Conservation (phyloP, 2,888 invertebrate genomes). For the Parasteatoda lunata region DNA sequence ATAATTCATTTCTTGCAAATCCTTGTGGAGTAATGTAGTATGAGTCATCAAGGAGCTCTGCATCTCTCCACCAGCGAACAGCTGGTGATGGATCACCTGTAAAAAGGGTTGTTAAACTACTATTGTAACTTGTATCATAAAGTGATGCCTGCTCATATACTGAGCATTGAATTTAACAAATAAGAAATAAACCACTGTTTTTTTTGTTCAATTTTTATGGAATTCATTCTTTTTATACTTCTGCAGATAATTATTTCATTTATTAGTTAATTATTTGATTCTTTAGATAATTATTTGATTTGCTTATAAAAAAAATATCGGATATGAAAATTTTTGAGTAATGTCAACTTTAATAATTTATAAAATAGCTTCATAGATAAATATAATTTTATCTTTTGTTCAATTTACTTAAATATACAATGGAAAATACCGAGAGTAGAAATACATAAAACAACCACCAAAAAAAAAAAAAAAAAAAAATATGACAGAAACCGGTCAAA, state of each 20-base stretch:
- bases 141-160: neutral
- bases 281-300: too few species aligned
- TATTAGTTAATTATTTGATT: too few species aligned
- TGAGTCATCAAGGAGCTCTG: slow-evolving; percentile 68
- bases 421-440: too few species aligned
- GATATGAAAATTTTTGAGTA: too few species aligned
- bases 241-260: neutral
- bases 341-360: too few species aligned
- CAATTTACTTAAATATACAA: too few species aligned
- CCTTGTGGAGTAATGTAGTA: slow-evolving; percentile 68
- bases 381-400: too few species aligned
- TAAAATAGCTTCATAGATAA: too few species aligned
- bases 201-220: neutral
- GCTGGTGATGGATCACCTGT: slow-evolving; percentile 70
- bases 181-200: neutral
- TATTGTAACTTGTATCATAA: neutral
- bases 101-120: neutral
- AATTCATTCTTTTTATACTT: neutral
- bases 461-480: too few species aligned
- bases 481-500: too few species aligned
- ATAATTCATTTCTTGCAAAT: slow-evolving; percentile 83
- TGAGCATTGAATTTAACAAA: neutral
- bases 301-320: too few species aligned
- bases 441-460: too few species aligned
- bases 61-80: slow-evolving; percentile 68